Conservation (phyloP, 53 echinoderm and acorn worm species). For the Patiria pectinifera region DNA sequence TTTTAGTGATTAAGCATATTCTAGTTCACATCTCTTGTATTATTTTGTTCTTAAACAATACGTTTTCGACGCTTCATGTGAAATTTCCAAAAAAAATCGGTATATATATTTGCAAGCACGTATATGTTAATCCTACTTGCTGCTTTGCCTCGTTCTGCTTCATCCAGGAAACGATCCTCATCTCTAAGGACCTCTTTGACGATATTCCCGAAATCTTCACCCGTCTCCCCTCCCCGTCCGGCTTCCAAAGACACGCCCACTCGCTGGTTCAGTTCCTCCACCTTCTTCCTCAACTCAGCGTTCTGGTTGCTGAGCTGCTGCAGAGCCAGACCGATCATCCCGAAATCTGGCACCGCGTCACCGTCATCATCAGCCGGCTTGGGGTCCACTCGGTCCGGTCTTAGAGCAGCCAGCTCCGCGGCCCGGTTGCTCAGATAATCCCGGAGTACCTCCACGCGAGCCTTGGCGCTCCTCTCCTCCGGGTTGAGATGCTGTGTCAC, state of each 20-base stretch:
- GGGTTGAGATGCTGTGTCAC: background rate
- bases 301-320: constrained; percentile 31
- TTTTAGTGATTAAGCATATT: too few species aligned
- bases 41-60: too few species aligned
- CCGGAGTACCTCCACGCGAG: constrained; percentile 53
- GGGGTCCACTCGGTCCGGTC: background rate
- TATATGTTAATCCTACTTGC: background rate
- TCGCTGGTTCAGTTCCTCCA: constrained; percentile 6
- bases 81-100: too few species aligned
- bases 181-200: background rate
- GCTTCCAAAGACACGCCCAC: background rate
- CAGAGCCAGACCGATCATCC: constrained; percentile 19
- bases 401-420: constrained; percentile 58
- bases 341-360: constrained; percentile 17
- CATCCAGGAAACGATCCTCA: background rate
- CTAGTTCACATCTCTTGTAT: too few species aligned
- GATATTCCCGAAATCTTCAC: background rate
- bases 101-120: background rate
- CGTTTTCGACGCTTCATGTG: too few species aligned
- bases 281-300: constrained; percentile 27
- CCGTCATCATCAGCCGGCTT: background rate
- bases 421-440: constrained; percentile 74
- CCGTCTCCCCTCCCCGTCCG: background rate
- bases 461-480: constrained; percentile 3
- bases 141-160: constrained; percentile 2